A percentile compares a stretch with the other conserved stretches of the same genome.
These are phyloP conservation scores for Catalaphyllia jardinei DNA, from an alignment of 64 coral and sea anemone genomes.

Conservation along the genomic window DNA sequence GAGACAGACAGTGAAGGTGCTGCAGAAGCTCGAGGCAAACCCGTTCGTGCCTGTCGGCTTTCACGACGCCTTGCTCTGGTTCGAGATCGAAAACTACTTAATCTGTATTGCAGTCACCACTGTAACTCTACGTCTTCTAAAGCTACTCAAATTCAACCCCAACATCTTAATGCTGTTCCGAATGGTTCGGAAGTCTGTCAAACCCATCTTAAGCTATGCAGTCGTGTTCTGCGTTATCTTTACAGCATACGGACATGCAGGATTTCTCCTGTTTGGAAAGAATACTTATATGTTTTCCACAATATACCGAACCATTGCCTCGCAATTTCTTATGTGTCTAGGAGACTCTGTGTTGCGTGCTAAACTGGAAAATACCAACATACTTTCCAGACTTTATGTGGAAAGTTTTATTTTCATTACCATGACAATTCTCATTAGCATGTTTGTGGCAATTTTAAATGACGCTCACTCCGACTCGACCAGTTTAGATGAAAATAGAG, in stretches of 20 bases:
- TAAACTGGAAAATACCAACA: conserved; percentile 11
- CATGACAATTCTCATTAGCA: conserved; percentile 26
- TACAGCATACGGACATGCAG: conserved; percentile 4
- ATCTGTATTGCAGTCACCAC: background rate
- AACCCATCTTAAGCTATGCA: conserved; percentile 9
- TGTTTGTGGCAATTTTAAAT: conserved; percentile 65
- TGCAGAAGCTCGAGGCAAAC: background rate
- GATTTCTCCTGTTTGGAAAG: conserved; percentile 38
- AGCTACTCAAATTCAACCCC: conserved; percentile 23
- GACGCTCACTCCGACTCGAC: conserved; percentile 23
- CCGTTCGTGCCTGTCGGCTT: background rate
- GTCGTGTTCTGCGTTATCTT: conserved; percentile 30
- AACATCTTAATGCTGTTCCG: conserved; percentile 19
- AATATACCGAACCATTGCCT: background rate
- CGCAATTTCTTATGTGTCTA: conserved; percentile 22
- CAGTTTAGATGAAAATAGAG: background rate
- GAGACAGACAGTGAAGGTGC: too few relatives aligned
- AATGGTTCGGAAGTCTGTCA: background rate
- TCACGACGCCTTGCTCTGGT: background rate
- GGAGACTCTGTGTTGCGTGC: conserved; percentile 1
- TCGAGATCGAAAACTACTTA: background rate
- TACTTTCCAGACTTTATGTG: conserved; percentile 5
- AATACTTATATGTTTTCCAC: conserved; percentile 29
- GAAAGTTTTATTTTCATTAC: conserved; percentile 21
- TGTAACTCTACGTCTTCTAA: conserved; percentile 6